A percentile compares a stretch with the other conserved stretches of the same genome.
Conservation (phyloP, 1,140 invertebrate genomes). For the Caerostris darwini region DNA sequence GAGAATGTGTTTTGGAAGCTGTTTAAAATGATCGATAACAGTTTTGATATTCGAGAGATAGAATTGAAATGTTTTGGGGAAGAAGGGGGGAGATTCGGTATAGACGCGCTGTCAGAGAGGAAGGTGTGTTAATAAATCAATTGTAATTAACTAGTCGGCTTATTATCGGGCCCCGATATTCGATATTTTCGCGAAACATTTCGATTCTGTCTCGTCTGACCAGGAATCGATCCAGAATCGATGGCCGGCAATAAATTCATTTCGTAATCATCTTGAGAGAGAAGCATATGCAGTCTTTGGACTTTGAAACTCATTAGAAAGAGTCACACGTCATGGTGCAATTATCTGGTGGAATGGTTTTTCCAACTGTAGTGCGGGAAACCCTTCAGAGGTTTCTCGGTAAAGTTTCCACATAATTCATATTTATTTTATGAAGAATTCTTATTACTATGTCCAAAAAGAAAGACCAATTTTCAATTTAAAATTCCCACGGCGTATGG, state of each 20-base stretch:
- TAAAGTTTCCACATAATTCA: too few species aligned
- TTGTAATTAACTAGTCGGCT: neutral
- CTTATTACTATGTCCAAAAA: too few species aligned
- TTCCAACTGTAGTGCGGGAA: too few species aligned
- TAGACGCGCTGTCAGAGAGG: neutral
- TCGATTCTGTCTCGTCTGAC: neutral
- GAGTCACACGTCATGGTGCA: neutral
- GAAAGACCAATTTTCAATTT: too few species aligned
- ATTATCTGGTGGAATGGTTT: neutral
- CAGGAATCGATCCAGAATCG: neutral
- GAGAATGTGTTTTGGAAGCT: neutral
- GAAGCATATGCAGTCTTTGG: neutral
- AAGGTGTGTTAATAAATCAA: neutral
- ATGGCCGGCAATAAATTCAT: neutral
- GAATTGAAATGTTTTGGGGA: neutral
- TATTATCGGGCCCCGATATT: slow-evolving; percentile 19
- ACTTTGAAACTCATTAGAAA: neutral
- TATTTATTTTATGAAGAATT: too few species aligned
- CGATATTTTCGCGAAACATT: slow-evolving; percentile 7
- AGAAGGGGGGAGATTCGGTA: neutral
- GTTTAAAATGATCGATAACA: neutral
- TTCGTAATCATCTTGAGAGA: neutral
- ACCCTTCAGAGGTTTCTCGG: too few species aligned
- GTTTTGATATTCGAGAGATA: neutral
- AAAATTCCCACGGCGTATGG: too few species aligned